These are phyloP conservation scores for Neofelis nebulosa DNA, from an alignment of 2,113 vertebrate species.

Conservation along the genomic window DNA sequence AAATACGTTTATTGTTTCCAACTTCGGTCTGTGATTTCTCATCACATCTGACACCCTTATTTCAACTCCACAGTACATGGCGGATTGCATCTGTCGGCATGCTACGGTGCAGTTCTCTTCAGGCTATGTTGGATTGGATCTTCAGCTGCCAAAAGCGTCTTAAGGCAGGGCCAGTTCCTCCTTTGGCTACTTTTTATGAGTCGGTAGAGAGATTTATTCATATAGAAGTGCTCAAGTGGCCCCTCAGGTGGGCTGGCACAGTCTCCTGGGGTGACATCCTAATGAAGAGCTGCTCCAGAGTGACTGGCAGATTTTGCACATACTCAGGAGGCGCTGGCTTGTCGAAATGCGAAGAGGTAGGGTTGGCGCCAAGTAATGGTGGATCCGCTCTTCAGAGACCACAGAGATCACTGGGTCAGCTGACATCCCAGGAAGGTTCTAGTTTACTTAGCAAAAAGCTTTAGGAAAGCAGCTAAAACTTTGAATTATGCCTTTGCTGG, in stretches of 20 bases:
- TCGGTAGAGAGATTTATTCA: background rate
- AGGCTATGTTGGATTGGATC: background rate
- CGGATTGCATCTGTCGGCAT: background rate
- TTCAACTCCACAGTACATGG: background rate
- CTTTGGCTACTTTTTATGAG: background rate
- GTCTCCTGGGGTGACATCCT: background rate
- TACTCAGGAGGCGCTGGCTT: background rate
- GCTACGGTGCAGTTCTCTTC: background rate
- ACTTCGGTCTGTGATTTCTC: background rate
- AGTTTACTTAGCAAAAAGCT: background rate
- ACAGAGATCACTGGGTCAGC: background rate
- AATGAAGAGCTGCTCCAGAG: background rate
- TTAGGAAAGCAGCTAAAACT: background rate
- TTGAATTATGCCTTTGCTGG: background rate
- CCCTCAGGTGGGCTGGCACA: background rate
- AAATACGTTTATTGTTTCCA: slow-evolving; percentile 31
- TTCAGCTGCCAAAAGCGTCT: background rate
- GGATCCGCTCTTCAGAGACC: no score
- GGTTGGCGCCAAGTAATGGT: background rate
- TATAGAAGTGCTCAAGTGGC: background rate
- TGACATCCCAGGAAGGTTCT: background rate
- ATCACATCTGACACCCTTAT: background rate
- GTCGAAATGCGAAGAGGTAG: background rate
- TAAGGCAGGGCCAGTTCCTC: background rate
- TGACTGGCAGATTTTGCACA: background rate